Evolutionary conservation across 53 echinoderm and acorn worm species (phyloP).

Genomic region (Antedon mediterranea): DNA sequence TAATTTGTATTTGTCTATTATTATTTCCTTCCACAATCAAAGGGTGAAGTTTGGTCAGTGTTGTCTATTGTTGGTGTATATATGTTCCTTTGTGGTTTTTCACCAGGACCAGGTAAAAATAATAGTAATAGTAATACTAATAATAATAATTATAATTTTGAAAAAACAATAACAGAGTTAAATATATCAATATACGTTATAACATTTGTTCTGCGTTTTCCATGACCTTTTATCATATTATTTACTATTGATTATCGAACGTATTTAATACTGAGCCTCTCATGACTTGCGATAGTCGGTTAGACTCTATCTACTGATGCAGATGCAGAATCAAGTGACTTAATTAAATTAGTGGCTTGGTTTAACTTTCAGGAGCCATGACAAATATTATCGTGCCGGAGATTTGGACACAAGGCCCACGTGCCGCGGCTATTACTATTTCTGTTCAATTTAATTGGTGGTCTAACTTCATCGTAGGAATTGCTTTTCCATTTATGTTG

Average conservation of each 20-base stretch:
- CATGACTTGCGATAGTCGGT: too few species aligned
- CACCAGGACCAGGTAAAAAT: not conserved
- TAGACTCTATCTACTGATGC: too few species aligned
- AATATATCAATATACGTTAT: too few species aligned
- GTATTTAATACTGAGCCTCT: too few species aligned
- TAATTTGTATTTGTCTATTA: too few species aligned
- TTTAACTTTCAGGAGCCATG: not conserved
- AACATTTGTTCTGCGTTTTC: too few species aligned
- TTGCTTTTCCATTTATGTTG: not conserved
- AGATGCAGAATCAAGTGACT: too few species aligned
- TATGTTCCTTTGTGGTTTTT: not conserved
- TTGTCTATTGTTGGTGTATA: not conserved
- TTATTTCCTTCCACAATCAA: not conserved
- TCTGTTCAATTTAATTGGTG: not conserved
- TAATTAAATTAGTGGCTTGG: too few species aligned
- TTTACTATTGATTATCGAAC: too few species aligned
- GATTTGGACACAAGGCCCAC: not conserved
- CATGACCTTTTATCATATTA: too few species aligned
- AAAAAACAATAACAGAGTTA: too few species aligned
- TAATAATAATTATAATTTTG: too few species aligned
- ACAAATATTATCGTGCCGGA: not conserved
- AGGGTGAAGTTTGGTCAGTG: not conserved
- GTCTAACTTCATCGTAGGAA: not conserved
- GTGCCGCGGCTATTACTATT: not conserved
- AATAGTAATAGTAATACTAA: not conserved